Percentiles rank a stretch among this genome's conserved stretches.
These are phyloP conservation scores for Bradypodion pumilum DNA, from an alignment of 2,797 vertebrate species.

Conservation along the genomic window DNA sequence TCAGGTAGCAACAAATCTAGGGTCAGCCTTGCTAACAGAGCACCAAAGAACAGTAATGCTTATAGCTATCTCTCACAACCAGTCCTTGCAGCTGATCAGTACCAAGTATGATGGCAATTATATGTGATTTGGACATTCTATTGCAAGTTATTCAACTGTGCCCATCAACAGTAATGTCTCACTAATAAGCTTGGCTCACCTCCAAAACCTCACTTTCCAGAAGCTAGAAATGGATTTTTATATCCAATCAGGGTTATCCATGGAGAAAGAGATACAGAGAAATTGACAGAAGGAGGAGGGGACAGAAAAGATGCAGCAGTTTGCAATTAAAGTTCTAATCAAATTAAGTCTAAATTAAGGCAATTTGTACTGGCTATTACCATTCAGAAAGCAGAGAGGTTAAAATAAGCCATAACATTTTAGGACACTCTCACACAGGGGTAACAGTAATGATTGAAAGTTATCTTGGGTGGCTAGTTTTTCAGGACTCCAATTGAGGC, in stretches of 20 bases:
- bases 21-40: neutral
- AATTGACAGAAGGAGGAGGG: neutral
- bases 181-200: conserved; percentile 15
- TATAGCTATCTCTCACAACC: neutral
- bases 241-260: conserved; percentile 4
- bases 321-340: conserved; percentile 14
- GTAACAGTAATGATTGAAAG: neutral
- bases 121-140: neutral
- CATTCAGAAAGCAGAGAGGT: neutral
- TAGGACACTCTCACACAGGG: neutral
- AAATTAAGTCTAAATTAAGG: conserved; percentile 24
- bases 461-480: neutral
- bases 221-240: neutral
- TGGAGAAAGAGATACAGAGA: neutral
- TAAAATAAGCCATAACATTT: neutral
- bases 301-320: neutral
- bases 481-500: neutral
- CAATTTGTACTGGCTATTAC: conserved; percentile 13
- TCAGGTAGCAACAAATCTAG: neutral
- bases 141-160: neutral
- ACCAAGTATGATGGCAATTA: neutral
- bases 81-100: neutral
- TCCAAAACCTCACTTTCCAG: conserved; percentile 4
- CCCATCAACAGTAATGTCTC: neutral
- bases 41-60: neutral